phyloP scores from a whole-genome alignment of 2,113 vertebrate genomes.

The Callithrix jacchus region DNA sequence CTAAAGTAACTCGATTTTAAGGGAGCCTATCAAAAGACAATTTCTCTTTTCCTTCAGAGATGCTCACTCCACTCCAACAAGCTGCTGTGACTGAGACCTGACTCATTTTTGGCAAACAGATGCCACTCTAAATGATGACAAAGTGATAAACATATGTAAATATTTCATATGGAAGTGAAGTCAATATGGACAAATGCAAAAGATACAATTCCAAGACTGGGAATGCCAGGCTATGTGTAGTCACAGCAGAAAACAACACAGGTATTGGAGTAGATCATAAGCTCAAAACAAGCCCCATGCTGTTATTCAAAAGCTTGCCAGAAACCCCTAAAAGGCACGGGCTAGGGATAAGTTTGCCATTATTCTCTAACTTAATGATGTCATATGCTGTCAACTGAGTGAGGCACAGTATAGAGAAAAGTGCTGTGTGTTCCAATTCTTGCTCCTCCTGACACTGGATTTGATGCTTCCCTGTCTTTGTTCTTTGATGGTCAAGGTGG shows the following conservation, averaged over 20 bases:
- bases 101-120: slow-evolving; percentile 72
- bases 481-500: not conserved
- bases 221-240: not conserved
- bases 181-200: slow-evolving; percentile 67
- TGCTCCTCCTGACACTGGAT: not conserved
- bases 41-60: not conserved
- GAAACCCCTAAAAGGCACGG: not conserved
- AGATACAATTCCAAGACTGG: slow-evolving; percentile 43
- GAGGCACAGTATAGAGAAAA: not conserved
- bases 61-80: not conserved
- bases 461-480: not conserved
- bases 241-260: not conserved
- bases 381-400: not conserved
- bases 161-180: slow-evolving; percentile 73
- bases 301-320: slow-evolving; percentile 28
- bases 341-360: not conserved
- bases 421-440: not conserved
- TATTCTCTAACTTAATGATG: not conserved
- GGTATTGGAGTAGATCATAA: not conserved
- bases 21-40: not conserved
- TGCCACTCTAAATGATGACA: slow-evolving; percentile 67
- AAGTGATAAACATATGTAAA: slow-evolving; percentile 74
- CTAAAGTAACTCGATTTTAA: not conserved
- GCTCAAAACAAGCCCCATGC: not conserved
- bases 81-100: slow-evolving; percentile 63